phyloP scores from a whole-genome alignment of 2,888 invertebrate species.

The Hypomecis punctinalis region DNA sequence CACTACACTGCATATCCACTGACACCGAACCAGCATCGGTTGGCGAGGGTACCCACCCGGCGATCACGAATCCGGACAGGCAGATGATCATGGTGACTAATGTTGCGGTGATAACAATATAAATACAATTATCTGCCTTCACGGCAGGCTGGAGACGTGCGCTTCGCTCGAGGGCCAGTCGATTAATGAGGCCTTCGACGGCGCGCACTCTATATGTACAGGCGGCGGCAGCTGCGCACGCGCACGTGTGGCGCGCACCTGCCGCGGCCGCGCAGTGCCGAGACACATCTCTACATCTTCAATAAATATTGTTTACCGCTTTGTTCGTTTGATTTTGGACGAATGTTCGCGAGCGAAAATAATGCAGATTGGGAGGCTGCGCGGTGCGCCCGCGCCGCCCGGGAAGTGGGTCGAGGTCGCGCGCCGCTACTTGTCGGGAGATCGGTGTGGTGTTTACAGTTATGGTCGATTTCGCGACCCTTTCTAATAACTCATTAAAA shows the following conservation, averaged over 20 bases:
- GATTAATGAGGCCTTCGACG: neutral
- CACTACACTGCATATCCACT: neutral
- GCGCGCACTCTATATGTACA: constrained; percentile 8
- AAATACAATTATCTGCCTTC: constrained; percentile 8
- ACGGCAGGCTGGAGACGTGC: constrained; percentile 10
- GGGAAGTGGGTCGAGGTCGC: too few relatives aligned
- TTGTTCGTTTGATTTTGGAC: neutral
- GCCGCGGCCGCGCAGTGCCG: constrained; percentile 19
- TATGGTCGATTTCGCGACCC: too few relatives aligned
- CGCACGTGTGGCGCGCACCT: constrained; percentile 36
- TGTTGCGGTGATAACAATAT: constrained; percentile 23
- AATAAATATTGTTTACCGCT: constrained; percentile 9
- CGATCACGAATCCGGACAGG: constrained; percentile 81
- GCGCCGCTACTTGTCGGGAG: too few relatives aligned
- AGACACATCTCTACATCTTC: neutral
- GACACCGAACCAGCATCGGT: neutral
- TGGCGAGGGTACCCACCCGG: constrained; percentile 66
- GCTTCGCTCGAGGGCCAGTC: constrained; percentile 1
- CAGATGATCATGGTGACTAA: constrained; percentile 76
- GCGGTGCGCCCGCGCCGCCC: too few relatives aligned
- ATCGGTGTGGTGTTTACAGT: too few relatives aligned
- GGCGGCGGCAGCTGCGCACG: constrained; percentile 14
- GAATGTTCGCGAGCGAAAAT: neutral
- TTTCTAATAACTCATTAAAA: too few relatives aligned
- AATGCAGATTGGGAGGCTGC: too few relatives aligned